Base-by-base conservation (phyloP, 2,888 invertebrate genomes). In the Rotaria socialis region DNA sequence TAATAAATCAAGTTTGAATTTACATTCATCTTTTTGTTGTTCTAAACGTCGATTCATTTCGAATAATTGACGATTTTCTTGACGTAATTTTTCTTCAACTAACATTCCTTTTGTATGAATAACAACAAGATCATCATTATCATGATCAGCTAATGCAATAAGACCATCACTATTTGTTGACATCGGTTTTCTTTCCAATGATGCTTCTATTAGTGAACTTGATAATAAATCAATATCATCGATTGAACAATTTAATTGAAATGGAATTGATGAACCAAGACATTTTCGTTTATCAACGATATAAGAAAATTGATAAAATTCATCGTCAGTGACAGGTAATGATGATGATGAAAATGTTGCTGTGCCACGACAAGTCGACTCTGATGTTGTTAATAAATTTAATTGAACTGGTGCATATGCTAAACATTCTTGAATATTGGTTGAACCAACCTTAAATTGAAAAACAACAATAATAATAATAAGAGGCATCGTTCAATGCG, bases 241-340 rank as follows among this genome's bases (percentile, higher is more conserved):
- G 35, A 47, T 47, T 43, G 47, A 80, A 47, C 80, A 80, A 80
- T 80, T 80, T n/a, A 80, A 80, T 80, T 80, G 80, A 80, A 80
- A 80, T 80, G 80, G 80, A 19, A 80, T 47, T n/a, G 80, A 80
- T 47, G 80, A 80, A 3, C 47, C 80, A 80, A 80, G 11, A 47
- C 24, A 80, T 80, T 47, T 43, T 47, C n/a, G 43, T 47, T 43
- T 80, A n/a, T 24, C 24, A n/a, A 4, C 5, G 35, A 80, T 43
- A 80, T 80, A 80, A 24, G n/a, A 80, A 80, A 80, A 80, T 80
- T 80, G 80, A 80, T 80, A 80, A 47, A 80, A 80, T 80, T 80
- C 80, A 47, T 80, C 80, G 5, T 80, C 80, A 2, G 80, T 47
- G 35, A 22, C 19, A 22, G 80, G 80, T 80, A 80, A 80, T 2